A percentile compares a stretch with the other conserved stretches of the same genome.
Conservation (phyloP, 2,797 vertebrate species). For the Mus minutoides region DNA sequence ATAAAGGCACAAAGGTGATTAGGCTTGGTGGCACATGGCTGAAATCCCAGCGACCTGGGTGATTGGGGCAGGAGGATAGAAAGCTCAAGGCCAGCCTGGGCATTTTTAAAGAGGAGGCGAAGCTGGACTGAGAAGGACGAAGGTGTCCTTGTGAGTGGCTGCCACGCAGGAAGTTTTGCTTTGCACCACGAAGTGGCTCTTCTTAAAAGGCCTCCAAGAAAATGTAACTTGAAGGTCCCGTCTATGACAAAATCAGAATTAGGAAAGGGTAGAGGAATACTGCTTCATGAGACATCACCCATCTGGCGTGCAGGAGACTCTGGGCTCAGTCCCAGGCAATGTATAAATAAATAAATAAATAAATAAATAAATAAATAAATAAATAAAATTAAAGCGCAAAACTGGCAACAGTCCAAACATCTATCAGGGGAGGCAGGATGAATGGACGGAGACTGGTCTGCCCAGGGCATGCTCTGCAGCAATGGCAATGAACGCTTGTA, state of each 20-base stretch:
- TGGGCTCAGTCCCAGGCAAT: neutral
- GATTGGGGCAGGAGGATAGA: neutral
- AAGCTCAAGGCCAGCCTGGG: neutral
- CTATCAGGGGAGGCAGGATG: neutral
- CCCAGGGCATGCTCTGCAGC: neutral
- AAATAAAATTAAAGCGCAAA: neutral
- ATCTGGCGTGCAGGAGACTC: neutral
- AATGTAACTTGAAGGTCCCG: neutral
- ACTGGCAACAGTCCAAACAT: neutral
- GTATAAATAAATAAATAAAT: neutral
- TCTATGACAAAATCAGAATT: neutral
- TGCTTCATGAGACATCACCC: neutral
- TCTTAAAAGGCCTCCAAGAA: neutral
- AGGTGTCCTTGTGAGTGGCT: neutral
- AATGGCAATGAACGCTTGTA: rapidly evolving
- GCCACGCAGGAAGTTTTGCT: neutral
- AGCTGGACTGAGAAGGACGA: neutral
- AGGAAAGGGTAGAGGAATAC: neutral
- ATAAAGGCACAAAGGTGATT: neutral
- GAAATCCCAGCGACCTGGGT: neutral
- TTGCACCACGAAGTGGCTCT: neutral
- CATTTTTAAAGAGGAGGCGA: neutral
- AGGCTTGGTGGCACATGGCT: neutral
- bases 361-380: too few species aligned
- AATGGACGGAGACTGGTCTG: too few species aligned